phyloP scores from a whole-genome alignment of 2,797 vertebrate species.

The Phoxinus dragarum region DNA sequence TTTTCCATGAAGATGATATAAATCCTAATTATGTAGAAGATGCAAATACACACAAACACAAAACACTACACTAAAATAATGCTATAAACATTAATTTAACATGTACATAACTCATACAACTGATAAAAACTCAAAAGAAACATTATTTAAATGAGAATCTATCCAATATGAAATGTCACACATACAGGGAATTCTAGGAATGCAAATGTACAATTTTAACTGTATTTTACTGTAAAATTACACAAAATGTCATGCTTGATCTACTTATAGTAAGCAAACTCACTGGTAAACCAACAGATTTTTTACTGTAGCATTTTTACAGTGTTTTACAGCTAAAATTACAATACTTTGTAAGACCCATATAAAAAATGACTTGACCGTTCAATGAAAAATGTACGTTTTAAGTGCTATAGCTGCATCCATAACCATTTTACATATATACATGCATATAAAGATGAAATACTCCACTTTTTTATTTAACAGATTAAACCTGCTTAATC shows the following conservation, averaged over 20 bases:
- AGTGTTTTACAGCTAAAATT: neutral
- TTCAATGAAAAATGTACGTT: neutral
- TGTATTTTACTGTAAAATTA: neutral
- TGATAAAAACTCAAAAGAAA: neutral
- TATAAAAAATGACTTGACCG: neutral
- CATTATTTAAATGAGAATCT: neutral
- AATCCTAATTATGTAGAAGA: neutral
- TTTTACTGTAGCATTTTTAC: neutral
- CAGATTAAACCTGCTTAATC: slow-evolving; percentile 10
- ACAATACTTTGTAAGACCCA: neutral
- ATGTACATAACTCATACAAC: neutral
- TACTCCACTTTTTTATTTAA: neutral
- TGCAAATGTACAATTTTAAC: neutral
- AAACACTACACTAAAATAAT: neutral
- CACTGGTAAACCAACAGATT: neutral
- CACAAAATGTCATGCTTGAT: too few species aligned
- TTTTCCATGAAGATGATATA: neutral
- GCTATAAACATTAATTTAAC: neutral
- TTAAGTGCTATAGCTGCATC: neutral
- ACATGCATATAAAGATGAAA: neutral
- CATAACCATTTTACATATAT: neutral
- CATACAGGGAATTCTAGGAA: neutral
- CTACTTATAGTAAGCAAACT: too few species aligned
- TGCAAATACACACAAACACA: neutral
- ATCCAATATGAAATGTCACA: neutral